These are phyloP conservation scores for Papilio glaucus DNA, from an alignment of 1,140 invertebrate species.

Conservation along the genomic window DNA sequence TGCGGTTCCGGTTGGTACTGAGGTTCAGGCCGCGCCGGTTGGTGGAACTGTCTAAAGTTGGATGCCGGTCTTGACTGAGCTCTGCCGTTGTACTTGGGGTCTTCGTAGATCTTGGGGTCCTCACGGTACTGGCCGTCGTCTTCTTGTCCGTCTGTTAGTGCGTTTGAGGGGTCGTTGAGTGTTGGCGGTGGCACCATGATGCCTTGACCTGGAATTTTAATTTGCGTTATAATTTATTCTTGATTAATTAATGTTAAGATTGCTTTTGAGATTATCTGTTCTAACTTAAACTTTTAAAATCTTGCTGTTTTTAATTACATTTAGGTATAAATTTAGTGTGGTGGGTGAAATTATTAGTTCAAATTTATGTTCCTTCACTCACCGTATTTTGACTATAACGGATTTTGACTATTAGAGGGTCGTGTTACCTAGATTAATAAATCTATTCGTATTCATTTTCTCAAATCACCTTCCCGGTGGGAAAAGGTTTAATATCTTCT, in stretches of 20 bases:
- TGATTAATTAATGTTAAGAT: neutral
- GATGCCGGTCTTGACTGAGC: constrained; percentile 66
- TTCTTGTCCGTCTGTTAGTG: constrained; percentile 86
- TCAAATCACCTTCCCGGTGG: too few species aligned
- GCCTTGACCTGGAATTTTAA: constrained; percentile 85
- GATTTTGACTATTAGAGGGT: too few species aligned
- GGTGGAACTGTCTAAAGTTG: constrained; percentile 66
- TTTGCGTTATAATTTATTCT: constrained; percentile 24
- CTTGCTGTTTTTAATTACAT: neutral
- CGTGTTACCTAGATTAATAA: too few species aligned
- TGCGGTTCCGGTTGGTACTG: constrained; percentile 51
- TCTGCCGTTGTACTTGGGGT: constrained; percentile 87
- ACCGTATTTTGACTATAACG: too few species aligned
- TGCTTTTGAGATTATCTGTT: neutral
- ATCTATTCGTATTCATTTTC: too few species aligned
- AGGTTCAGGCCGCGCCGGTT: constrained; percentile 60
- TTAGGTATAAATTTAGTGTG: too few species aligned
- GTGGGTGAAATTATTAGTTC: too few species aligned
- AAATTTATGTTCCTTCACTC: too few species aligned
- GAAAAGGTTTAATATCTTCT: too few species aligned
- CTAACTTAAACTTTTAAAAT: too few species aligned
- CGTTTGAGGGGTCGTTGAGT: constrained; percentile 76
- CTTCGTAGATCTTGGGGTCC: constrained; percentile 90
- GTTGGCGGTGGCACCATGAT: constrained; percentile 92
- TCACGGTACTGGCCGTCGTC: constrained; percentile 93